These are phyloP conservation scores for Lasaia peninsularis DNA, from an alignment of 1,140 invertebrate species.

Conservation along the genomic window DNA sequence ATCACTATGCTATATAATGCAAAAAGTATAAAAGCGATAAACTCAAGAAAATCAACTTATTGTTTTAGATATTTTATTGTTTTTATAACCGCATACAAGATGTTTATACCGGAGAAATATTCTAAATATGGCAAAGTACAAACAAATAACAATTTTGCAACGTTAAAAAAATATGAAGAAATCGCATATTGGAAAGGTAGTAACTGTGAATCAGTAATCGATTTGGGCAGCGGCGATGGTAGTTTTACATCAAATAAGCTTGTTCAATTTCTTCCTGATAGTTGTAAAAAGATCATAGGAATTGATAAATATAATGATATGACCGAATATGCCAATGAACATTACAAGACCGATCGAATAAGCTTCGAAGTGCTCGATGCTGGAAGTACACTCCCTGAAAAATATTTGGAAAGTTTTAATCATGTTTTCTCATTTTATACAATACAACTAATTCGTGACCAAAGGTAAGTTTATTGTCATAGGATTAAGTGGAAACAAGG, in stretches of 20 bases:
- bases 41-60: no score
- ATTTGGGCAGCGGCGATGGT: conserved; percentile 90
- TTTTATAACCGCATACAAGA: no score
- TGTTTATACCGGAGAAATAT: no score
- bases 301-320: conserved; percentile 85
- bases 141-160: no score
- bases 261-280: conserved; percentile 78
- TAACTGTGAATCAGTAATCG: conserved; percentile 80
- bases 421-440: conserved; percentile 90
- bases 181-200: no score
- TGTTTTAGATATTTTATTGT: no score
- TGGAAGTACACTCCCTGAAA: conserved; percentile 69
- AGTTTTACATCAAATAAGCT: conserved; percentile 83
- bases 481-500: no score
- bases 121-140: no score
- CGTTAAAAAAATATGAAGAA: no score
- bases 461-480: conserved; percentile 82
- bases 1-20: no score
- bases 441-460: conserved; percentile 88
- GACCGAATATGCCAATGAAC: conserved; percentile 81
- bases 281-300: no score
- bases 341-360: conserved; percentile 69
- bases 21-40: no score
- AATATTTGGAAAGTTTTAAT: conserved; percentile 78
- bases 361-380: conserved; percentile 84